phyloP scores from a whole-genome alignment of 1,140 invertebrate genomes.

The Heliconius eleuchia region DNA sequence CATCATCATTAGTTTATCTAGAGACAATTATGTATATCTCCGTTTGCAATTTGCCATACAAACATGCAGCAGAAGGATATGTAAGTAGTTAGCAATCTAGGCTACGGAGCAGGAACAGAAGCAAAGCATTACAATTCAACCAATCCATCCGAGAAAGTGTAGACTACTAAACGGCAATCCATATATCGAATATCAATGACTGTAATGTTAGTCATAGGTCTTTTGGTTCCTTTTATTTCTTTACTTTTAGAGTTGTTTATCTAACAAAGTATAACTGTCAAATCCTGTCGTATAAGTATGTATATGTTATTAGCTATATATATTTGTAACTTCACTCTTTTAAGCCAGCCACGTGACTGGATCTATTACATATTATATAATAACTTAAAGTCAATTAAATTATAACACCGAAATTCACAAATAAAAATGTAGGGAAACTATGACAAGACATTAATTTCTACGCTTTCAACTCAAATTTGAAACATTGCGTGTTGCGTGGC shows the following conservation, averaged over 20 bases:
- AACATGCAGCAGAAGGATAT: not conserved
- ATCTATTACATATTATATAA: no score
- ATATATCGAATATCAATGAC: conserved; percentile 13
- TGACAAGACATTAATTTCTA: no score
- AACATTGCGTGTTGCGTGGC: no score
- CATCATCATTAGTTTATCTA: not conserved
- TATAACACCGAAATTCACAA: no score
- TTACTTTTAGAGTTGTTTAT: not conserved
- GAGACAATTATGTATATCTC: not conserved
- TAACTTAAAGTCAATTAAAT: no score
- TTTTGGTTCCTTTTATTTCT: not conserved
- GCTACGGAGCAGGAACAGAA: conserved; percentile 17
- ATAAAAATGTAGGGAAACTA: no score
- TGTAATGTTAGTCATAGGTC: conserved; percentile 4
- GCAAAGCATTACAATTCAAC: conserved; percentile 27
- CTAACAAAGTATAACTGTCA: not conserved
- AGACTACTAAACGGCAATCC: conserved; percentile 17
- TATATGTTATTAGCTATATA: no score
- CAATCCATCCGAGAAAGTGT: conserved; percentile 31
- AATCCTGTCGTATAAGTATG: no score
- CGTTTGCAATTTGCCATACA: not conserved
- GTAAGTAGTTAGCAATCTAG: conserved; percentile 20
- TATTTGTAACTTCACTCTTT: no score
- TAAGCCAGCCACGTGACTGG: no score
- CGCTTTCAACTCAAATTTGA: no score